Conservation (phyloP, 2,797 vertebrate species). For the Onychomys leucogaster region DNA sequence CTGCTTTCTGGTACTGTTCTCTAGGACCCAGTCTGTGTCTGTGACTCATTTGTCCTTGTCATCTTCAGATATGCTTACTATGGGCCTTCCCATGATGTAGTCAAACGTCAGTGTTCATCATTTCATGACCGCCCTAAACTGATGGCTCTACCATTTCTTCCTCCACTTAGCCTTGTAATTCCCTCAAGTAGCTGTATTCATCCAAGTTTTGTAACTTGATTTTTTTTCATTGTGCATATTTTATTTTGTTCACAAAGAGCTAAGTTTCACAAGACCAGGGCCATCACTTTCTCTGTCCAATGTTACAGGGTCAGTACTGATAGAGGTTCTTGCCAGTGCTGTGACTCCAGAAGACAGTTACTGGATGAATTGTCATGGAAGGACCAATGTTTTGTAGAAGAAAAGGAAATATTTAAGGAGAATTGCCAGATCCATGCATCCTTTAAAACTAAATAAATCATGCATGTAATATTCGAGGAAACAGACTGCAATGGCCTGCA, state of each 20-base stretch:
- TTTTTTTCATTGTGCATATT: background rate
- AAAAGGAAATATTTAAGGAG: background rate
- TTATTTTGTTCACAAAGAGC: background rate
- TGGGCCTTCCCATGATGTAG: background rate
- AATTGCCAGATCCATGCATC: background rate
- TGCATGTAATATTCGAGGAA: background rate
- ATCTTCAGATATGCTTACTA: fast-evolving
- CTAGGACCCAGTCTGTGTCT: fast-evolving
- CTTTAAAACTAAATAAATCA: background rate
- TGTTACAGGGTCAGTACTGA: background rate
- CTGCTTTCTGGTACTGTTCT: background rate
- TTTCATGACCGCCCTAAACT: background rate
- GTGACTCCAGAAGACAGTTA: background rate
- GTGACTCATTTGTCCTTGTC: background rate
- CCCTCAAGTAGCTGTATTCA: background rate
- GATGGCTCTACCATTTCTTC: background rate
- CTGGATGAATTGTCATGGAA: background rate
- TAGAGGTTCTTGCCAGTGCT: background rate
- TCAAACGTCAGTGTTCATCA: background rate
- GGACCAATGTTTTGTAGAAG: background rate
- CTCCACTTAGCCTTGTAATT: background rate
- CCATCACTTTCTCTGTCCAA: background rate
- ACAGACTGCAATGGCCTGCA: background rate
- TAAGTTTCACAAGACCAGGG: background rate
- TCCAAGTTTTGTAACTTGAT: background rate